Conservation (phyloP, 2,888 invertebrate genomes). For the Pterobdella sp. region DNA sequence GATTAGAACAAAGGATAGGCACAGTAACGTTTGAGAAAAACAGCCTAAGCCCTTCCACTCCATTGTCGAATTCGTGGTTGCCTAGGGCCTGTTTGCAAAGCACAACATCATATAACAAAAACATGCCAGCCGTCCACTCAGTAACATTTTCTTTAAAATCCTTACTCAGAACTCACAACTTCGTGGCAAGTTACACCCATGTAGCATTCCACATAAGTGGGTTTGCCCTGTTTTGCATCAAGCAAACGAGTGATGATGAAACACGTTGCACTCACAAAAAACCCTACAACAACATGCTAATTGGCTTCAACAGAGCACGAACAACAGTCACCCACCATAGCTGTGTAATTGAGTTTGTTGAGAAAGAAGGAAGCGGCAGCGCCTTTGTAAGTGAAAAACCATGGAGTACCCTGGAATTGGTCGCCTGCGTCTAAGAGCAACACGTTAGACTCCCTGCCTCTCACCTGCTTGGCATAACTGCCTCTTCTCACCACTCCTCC, state of each 20-base stretch:
- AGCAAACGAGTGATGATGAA: too few species aligned
- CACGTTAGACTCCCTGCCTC: slow-evolving; percentile 52
- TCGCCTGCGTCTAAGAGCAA: slow-evolving; percentile 84
- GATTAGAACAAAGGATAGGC: slow-evolving; percentile 70
- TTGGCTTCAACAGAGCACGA: not conserved
- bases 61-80: slow-evolving; percentile 85
- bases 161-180: too few species aligned
- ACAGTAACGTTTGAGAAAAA: slow-evolving; percentile 65
- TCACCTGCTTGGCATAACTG: slow-evolving; percentile 42
- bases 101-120: too few species aligned
- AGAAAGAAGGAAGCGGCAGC: slow-evolving; percentile 69
- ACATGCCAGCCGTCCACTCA: too few species aligned
- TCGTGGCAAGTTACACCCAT: too few species aligned
- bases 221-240: too few species aligned
- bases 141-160: too few species aligned
- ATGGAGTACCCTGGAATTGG: slow-evolving; percentile 78
- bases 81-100: slow-evolving; percentile 83
- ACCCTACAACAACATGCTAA: too few species aligned
- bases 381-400: slow-evolving; percentile 76
- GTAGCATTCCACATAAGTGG: too few species aligned
- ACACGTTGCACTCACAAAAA: too few species aligned
- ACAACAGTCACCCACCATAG: slow-evolving; percentile 54
- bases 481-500: slow-evolving; percentile 71
- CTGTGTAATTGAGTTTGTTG: slow-evolving; percentile 71
- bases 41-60: slow-evolving; percentile 65